Evolutionary conservation across 2,797 vertebrate species (phyloP).

Genomic region (Acrossocheilus wenchowensis): DNA sequence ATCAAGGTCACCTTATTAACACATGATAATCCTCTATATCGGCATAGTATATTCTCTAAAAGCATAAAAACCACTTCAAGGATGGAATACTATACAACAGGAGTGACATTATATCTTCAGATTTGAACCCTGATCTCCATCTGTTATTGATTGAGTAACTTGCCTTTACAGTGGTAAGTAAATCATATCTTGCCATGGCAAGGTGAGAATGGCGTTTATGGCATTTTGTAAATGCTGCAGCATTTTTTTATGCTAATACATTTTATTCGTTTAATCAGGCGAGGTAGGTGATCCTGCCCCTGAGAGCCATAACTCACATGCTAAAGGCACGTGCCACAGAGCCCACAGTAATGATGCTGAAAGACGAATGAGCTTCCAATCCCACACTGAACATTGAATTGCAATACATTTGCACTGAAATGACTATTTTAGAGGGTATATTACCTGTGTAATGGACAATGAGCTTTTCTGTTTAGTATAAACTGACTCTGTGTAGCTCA

Average conservation of each 20-base stretch:
- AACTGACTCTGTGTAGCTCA: not conserved
- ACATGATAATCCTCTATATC: not conserved
- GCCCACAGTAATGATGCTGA: conserved; percentile 32
- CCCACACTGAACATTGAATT: not conserved
- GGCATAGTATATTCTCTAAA: conserved; percentile 17
- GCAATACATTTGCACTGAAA: not conserved
- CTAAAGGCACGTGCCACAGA: conserved; percentile 37
- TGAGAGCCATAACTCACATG: conserved; percentile 57
- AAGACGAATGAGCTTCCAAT: conserved; percentile 11
- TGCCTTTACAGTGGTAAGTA: conserved; percentile 49
- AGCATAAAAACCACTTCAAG: not conserved
- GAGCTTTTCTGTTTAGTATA: conserved; percentile 4
- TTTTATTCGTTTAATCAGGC: conserved; percentile 58
- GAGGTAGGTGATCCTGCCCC: conserved; percentile 47
- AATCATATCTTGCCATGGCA: conserved; percentile 48
- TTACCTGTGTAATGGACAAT: not conserved
- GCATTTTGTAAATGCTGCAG: conserved; percentile 49
- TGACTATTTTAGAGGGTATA: not conserved
- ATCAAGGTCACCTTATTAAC: conserved; percentile 12
- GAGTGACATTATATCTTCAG: conserved; percentile 22
- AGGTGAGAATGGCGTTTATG: conserved; percentile 60
- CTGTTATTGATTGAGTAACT: conserved; percentile 55
- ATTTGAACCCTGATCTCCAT: conserved; percentile 21
- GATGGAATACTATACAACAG: not conserved
- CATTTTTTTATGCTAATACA: conserved; percentile 62